These are phyloP conservation scores for Lepus timidus DNA, from an alignment of 2,113 vertebrate species.

Conservation along the genomic window DNA sequence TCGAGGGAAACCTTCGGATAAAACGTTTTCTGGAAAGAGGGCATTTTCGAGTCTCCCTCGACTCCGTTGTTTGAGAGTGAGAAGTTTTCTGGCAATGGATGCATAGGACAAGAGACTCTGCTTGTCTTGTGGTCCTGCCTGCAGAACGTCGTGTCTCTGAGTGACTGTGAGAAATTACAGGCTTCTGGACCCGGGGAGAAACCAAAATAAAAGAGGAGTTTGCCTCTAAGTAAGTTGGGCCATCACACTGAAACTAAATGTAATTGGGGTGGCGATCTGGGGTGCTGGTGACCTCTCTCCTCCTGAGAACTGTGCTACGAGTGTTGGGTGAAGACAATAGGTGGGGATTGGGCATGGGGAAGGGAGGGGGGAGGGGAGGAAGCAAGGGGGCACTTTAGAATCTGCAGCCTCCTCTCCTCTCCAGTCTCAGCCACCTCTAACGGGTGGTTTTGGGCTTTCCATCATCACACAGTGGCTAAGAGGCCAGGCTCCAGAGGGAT, in stretches of 20 bases:
- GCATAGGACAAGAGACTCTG: background rate
- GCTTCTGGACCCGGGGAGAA: slow-evolving; percentile 28
- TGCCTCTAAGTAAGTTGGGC: slow-evolving; percentile 35
- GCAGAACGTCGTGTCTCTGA: background rate
- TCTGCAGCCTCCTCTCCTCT: background rate
- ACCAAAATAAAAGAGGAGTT: slow-evolving; percentile 61
- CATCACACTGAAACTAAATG: slow-evolving; percentile 16
- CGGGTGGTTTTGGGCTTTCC: background rate
- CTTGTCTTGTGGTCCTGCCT: background rate
- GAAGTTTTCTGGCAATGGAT: background rate
- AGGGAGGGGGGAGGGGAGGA: background rate
- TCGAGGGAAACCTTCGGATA: background rate
- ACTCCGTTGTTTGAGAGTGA: background rate
- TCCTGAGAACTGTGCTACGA: background rate
- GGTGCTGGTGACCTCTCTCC: background rate
- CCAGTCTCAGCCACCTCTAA: background rate
- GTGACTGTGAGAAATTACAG: slow-evolving; percentile 18
- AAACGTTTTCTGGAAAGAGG: background rate
- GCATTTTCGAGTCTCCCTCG: background rate
- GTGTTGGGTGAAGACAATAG: background rate
- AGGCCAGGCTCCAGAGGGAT: background rate
- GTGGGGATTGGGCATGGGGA: background rate
- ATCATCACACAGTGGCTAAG: background rate
- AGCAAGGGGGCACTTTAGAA: background rate
- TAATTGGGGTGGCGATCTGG: slow-evolving; percentile 55